These are phyloP conservation scores for Cheiracanthium punctorium DNA, from an alignment of 2,888 invertebrate species.

Conservation along the genomic window DNA sequence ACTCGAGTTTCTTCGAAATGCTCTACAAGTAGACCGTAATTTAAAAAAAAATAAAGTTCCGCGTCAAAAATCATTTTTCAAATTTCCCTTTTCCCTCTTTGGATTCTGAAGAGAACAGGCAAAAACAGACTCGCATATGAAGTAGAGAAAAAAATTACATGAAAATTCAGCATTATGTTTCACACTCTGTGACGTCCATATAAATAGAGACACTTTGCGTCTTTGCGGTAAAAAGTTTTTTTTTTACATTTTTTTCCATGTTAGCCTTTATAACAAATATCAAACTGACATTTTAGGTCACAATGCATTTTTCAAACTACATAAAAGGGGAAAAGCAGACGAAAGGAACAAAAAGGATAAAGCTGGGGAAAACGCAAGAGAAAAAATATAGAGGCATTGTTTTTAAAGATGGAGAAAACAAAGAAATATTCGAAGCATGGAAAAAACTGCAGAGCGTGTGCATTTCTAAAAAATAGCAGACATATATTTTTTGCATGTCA, in stretches of 20 bases:
- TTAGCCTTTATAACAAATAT: conserved; percentile 53
- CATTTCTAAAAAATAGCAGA: background rate
- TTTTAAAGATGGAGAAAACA: conserved; percentile 13
- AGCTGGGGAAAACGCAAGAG: conserved; percentile 15
- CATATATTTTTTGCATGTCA: background rate
- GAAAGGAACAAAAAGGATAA: conserved; percentile 12
- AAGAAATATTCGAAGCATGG: background rate
- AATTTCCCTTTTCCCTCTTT: conserved; percentile 23
- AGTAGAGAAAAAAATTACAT: conserved; percentile 8
- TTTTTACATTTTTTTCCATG: conserved; percentile 24
- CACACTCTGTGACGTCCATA: conserved; percentile 53
- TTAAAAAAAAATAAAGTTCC: conserved; percentile 9
- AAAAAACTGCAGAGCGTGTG: background rate
- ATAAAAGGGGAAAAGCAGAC: conserved; percentile 15
- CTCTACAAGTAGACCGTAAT: background rate
- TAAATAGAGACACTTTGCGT: conserved; percentile 50
- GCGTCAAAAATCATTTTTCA: conserved; percentile 37
- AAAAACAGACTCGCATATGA: conserved; percentile 24
- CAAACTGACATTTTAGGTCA: conserved; percentile 53
- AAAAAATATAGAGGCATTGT: background rate
- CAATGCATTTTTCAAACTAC: conserved; percentile 58
- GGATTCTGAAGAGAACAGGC: conserved; percentile 8
- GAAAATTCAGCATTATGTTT: conserved; percentile 30
- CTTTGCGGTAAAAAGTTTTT: conserved; percentile 42
- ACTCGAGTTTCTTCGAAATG: background rate